A percentile compares a stretch with the other conserved stretches of the same genome.
These are phyloP conservation scores for Brachyopa scutellaris DNA, from an alignment of 2,888 invertebrate species.

Conservation along the genomic window DNA sequence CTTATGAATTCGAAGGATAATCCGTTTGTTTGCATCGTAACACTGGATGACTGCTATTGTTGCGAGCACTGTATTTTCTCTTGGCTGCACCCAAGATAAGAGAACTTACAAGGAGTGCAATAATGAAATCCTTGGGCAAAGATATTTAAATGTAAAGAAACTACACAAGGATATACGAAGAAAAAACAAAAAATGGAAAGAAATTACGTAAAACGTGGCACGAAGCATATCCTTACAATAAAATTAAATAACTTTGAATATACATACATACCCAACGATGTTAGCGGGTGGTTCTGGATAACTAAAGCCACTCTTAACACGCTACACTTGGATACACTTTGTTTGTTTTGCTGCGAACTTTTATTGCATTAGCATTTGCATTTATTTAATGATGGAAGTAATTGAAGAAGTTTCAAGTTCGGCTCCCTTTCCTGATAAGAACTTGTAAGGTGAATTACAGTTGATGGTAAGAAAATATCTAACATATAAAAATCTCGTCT, in stretches of 20 bases:
- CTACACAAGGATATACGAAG: neutral
- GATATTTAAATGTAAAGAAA: constrained; percentile 29
- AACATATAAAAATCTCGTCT: too few species aligned
- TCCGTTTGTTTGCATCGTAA: constrained; percentile 58
- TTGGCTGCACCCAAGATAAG: neutral
- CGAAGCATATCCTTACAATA: constrained; percentile 3
- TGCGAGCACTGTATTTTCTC: neutral
- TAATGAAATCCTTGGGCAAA: constrained; percentile 62
- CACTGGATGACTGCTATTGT: constrained; percentile 5
- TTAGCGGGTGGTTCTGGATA: constrained; percentile 3
- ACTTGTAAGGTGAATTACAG: too few species aligned
- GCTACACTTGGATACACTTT: constrained; percentile 27
- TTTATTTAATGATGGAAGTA: constrained; percentile 54
- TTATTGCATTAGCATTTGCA: constrained; percentile 29
- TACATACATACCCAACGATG: constrained; percentile 6
- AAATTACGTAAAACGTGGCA: constrained; percentile 8
- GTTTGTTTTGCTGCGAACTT: constrained; percentile 14
- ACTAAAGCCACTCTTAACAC: neutral
- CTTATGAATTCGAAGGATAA: constrained; percentile 63
- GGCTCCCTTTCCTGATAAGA: too few species aligned
- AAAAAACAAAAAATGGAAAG: too few species aligned
- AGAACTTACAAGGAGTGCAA: constrained; percentile 28
- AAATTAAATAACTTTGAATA: constrained; percentile 47
- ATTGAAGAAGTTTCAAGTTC: constrained; percentile 14
- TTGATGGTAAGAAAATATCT: too few species aligned